Evolutionary conservation across 2,113 vertebrate genomes (phyloP), one percentile per base, ranked within the genome.

Genomic region (Apaloderma vittatum): DNA sequence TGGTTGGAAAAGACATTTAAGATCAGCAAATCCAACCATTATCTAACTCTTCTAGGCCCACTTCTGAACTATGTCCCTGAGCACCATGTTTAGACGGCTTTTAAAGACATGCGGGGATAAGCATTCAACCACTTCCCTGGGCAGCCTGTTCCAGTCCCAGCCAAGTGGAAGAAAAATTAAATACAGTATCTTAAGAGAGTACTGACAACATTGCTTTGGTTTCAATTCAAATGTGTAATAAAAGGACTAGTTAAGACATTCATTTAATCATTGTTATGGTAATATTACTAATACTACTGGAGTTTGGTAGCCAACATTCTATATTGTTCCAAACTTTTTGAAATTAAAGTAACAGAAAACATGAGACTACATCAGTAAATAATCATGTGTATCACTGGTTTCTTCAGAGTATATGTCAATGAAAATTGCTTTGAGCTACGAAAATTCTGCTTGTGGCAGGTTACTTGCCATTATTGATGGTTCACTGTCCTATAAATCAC

Each of bases 371-470:
- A 40, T 40, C 12, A 40, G 12, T 40, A 40, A 40, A 40, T 40
- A 40, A 40, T 40, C 40, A 40, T 40, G 5, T 34, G 6, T 55
- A 12, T 48, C 1, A 2, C n/a, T 1, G 1, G 5, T 78, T 63
- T 26, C 45, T 74, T 91, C 52, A 59, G 59, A 77, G 12, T 40
- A 0, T 15, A 4, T 48, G n/a, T 57, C 61, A 75, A 40, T 29
- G 8, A 48, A 30, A 61, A 61, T 52, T 43, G 32, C 52, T 79
- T 78, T 72, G 22, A 72, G 30, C 49, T 90, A 37, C 78, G 30
- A 15, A 75, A 18, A 8, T 75, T 81, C 24, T 91, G 9, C n/a
- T 86, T 83, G 6, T 43, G 30, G 22, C 15, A 77, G 19, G 11
- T 79, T 88, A 23, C 19, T 94, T 82, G 66, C 30, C 9, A 8